Base-by-base conservation (phyloP, 1,140 invertebrate genomes). In the Philotrypesis tridentata region DNA sequence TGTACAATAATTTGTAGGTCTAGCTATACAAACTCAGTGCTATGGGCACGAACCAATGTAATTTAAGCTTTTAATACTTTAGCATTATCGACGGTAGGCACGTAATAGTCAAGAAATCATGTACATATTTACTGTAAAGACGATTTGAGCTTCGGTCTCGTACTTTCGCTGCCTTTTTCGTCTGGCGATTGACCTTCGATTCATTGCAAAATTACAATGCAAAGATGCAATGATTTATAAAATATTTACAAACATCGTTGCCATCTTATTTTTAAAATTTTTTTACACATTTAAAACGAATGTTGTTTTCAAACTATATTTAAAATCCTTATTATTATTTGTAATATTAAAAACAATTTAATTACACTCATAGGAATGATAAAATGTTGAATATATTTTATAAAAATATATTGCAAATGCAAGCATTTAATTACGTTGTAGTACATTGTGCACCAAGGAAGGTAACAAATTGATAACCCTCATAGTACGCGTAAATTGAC, bases 21-120 rank as follows among this genome's bases (percentile, higher is more conserved):
- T 67, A 68, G 29, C 29, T 68, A 9, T 68, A 68, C 67, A 68
- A 68, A 14, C 29, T 33, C 14, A 70, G 68, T 21, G 31, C 31
- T n/a, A 37, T 2, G 31, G 25, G 21, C 31, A 29, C 4, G 0
- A 27, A 31, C 29, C 7, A 6, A 8, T 29, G 25, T 67, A 67
- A 31, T 21, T 67, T 67, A 67, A 67, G 7, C 63, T 67, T 67
- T 67, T 67, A 67, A 67, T 67, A 67, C 63, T 67, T 67, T 29
- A 67, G 25, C 27, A 29, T 27, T 5, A 5, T 67, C 17, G 17
- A 4, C n/a, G n/a, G n/a, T n/a, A n/a, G n/a, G 48, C 6, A 17
- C n/a, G n/a, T n/a, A n/a, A n/a, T n/a, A n/a, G n/a, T n/a, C n/a
- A n/a, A n/a, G n/a, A n/a, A n/a, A n/a, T n/a, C n/a, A n/a, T n/a